Conservation (phyloP, 2,797 vertebrate species). For the Acanthurus leucopareius region DNA sequence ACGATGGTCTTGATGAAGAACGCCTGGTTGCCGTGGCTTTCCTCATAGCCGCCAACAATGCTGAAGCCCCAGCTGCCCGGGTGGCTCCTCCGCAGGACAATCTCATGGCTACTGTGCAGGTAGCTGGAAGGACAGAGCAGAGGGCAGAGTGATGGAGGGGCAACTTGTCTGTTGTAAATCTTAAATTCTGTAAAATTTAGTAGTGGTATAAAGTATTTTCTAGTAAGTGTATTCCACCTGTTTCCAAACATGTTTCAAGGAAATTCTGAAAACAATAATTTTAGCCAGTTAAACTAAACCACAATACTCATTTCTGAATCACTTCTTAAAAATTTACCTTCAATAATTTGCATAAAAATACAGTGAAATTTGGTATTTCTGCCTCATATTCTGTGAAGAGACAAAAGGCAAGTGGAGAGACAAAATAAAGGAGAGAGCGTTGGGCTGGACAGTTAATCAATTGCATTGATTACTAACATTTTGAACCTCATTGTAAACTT, state of each 20-base stretch:
- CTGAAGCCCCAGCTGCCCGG: conserved; percentile 99
- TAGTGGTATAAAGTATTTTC: neutral
- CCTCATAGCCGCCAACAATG: conserved; percentile 98
- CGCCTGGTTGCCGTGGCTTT: conserved; percentile 97
- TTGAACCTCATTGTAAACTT: neutral
- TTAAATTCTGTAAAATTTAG: neutral
- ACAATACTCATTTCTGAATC: neutral
- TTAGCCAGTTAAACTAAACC: too few species aligned
- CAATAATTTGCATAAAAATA: neutral
- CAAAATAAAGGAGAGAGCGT: neutral
- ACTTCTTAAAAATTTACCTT: neutral
- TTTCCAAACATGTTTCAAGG: too few species aligned
- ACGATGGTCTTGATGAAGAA: conserved; percentile 99
- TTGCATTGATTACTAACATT: neutral
- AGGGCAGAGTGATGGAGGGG: neutral
- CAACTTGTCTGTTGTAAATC: neutral
- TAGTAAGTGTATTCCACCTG: neutral
- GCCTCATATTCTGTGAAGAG: neutral
- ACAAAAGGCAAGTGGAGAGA: neutral
- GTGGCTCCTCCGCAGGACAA: conserved; percentile 93
- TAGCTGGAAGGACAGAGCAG: conserved; percentile 81
- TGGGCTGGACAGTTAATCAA: neutral
- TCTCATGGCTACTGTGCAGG: conserved; percentile 96
- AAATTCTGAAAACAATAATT: too few species aligned
- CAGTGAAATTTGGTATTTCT: neutral